Conservation (phyloP, 1,140 invertebrate genomes). For the Nixonia krombeini region DNA sequence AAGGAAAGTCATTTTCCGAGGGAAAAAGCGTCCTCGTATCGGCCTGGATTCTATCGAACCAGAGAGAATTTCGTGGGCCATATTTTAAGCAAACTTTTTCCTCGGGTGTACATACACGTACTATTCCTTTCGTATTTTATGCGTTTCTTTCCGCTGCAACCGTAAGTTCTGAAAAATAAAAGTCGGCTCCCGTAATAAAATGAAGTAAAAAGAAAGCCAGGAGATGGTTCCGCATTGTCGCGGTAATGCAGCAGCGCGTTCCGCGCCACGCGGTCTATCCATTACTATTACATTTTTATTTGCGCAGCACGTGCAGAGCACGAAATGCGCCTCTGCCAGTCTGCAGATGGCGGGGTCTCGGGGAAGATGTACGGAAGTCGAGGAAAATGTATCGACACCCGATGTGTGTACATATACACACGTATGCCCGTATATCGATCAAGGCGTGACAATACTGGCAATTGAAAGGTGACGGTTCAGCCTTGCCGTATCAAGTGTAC, state of each 20-base stretch:
- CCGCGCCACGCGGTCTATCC: constrained; percentile 51
- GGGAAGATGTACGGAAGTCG: constrained; percentile 13
- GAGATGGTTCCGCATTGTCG: constrained; percentile 50
- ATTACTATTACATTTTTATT: constrained; percentile 58
- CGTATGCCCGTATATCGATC: neutral
- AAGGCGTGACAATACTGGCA: neutral
- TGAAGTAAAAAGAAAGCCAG: constrained; percentile 49
- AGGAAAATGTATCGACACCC: constrained; percentile 12
- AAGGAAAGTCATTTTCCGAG: too few relatives aligned
- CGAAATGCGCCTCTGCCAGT: constrained; percentile 30
- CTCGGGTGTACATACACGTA: neutral
- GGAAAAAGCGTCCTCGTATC: too few relatives aligned
- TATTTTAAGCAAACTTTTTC: neutral
- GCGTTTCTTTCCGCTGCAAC: constrained; percentile 35
- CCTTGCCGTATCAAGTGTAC: neutral
- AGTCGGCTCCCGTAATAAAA: constrained; percentile 51
- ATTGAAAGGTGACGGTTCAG: neutral
- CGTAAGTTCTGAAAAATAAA: constrained; percentile 53
- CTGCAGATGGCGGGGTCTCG: constrained; percentile 23
- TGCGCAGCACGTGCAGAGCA: constrained; percentile 41
- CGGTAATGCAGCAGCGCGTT: constrained; percentile 53
- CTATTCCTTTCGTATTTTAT: constrained; percentile 37
- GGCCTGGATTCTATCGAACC: neutral
- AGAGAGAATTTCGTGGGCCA: neutral
- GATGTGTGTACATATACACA: constrained; percentile 3